A percentile compares a stretch with the other conserved stretches of the same genome.
Evolutionary conservation across 2,888 invertebrate genomes (phyloP).

Genomic region (Limnephilus lunatus): DNA sequence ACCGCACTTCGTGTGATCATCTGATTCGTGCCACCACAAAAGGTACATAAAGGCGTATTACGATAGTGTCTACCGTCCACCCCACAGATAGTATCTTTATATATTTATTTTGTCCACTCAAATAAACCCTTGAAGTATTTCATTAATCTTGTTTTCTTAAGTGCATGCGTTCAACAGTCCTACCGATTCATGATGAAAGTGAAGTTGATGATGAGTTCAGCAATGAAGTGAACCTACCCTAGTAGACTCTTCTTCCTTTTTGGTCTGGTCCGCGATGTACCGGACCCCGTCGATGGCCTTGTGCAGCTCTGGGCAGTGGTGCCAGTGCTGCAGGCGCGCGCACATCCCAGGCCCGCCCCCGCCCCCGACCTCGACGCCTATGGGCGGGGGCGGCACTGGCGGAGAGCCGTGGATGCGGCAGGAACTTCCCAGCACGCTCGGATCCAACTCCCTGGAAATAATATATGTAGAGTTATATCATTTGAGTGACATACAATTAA

Average conservation of each 20-base stretch:
- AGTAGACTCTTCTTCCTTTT: constrained; percentile 93
- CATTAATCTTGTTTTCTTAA: no score
- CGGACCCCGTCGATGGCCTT: constrained; percentile 95
- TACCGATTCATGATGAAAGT: neutral
- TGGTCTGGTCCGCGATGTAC: constrained; percentile 95
- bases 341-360: constrained; percentile 80
- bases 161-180: no score
- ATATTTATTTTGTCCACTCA: no score
- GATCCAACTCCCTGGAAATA: constrained; percentile 76
- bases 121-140: no score
- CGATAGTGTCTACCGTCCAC: no score
- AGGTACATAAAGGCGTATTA: no score
- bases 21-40: no score
- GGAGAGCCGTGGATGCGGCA: constrained; percentile 79
- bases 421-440: constrained; percentile 75
- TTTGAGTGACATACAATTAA: neutral
- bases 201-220: neutral
- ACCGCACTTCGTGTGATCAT: no score
- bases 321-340: constrained; percentile 86
- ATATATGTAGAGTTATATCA: neutral
- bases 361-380: constrained; percentile 75
- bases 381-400: constrained; percentile 75
- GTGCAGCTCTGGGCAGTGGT: constrained; percentile 93
- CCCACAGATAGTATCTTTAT: no score
- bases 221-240: constrained; percentile 79